Evolutionary conservation across 2,797 vertebrate genomes (phyloP).

Genomic region (Parotocinclus haroldoi): DNA sequence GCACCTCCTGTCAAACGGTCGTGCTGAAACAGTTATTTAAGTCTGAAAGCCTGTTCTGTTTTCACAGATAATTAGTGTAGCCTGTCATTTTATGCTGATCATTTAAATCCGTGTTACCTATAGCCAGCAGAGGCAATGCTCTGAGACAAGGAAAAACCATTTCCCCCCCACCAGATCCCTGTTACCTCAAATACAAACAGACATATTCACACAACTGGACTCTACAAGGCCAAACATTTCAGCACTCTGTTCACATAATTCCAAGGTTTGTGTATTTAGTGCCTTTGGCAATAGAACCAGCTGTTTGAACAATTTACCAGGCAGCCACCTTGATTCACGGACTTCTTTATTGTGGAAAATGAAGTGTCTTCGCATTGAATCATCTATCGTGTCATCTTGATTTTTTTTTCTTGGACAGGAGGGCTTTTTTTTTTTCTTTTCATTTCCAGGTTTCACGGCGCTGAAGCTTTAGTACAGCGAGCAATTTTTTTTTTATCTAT

Average conservation of each 20-base stretch:
- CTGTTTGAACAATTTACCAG: conserved; percentile 34
- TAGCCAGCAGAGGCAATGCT: conserved; percentile 67
- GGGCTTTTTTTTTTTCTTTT: not conserved
- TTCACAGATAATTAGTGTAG: conserved; percentile 51
- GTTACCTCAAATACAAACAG: conserved; percentile 35
- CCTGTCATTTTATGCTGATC: conserved; percentile 52
- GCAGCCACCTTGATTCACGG: conserved; percentile 25
- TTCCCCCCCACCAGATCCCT: conserved; percentile 55
- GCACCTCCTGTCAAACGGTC: conserved; percentile 2
- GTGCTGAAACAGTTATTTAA: conserved; percentile 50
- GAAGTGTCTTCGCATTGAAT: conserved; percentile 2
- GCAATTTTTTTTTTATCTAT: not conserved
- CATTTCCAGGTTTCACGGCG: not conserved
- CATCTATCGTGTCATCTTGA: not conserved
- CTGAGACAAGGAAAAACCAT: conserved; percentile 68
- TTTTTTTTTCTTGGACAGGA: not conserved
- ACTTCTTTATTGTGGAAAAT: conserved; percentile 6
- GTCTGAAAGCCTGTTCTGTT: conserved; percentile 48
- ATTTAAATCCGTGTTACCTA: conserved; percentile 66
- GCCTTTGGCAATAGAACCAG: conserved; percentile 26
- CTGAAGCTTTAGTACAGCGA: not conserved
- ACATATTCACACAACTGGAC: conserved; percentile 12
- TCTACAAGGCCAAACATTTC: conserved; percentile 21
- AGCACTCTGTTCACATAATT: conserved; percentile 49
- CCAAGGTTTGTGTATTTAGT: conserved; percentile 14